Base-by-base conservation (phyloP, 2,113 vertebrate species). In the Clupea harengus region DNA sequence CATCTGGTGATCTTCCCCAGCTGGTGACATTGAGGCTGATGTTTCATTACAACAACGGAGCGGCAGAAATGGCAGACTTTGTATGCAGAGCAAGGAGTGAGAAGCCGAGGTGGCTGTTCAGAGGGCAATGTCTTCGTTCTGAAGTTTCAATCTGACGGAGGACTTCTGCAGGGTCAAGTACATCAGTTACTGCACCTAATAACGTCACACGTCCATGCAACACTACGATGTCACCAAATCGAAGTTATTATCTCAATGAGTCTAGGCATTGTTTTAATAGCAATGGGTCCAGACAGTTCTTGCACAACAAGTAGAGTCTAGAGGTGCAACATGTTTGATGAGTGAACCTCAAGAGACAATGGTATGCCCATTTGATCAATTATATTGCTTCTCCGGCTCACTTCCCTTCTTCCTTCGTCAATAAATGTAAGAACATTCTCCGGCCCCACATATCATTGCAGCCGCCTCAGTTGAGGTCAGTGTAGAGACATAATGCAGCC, bases 21-120 rank as follows among this genome's bases (percentile, higher is more conserved):
- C 72, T 84, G 49, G 82, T 89, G 84, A 86, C 86, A 85, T 78
- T 82, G 82, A 87, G 78, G 49, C 44, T 86, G 57, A 87, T 84
- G 83, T 80, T 72, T 72, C 32, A 84, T 83, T 81, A 82, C 39
- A 52, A 32, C 32, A 72, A 44, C 82, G 49, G 25, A 50, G 49
- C 82, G 39, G 25, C 50, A 64, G 82, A n/a, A 45, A 54, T 22
- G 45, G 32, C 9, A 72, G 75, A 50, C 75, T 85, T 83, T 22
- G 46, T 54, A 75, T 84, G 75, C 25, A 78, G 54, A 20, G 64
- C 45, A 46, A 15, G 15, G 17, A 54, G 25, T 32, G 25, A 72
- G 28, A 25, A 72, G n/a, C 9, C 1, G 64, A 11, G 25, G 64
- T 25, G 13, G 52, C 64, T 28, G 11, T 72, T 25, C 11, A 15